Evolutionary conservation across 1,140 invertebrate species (phyloP).

Genomic region (Diorhabda sublineata): DNA sequence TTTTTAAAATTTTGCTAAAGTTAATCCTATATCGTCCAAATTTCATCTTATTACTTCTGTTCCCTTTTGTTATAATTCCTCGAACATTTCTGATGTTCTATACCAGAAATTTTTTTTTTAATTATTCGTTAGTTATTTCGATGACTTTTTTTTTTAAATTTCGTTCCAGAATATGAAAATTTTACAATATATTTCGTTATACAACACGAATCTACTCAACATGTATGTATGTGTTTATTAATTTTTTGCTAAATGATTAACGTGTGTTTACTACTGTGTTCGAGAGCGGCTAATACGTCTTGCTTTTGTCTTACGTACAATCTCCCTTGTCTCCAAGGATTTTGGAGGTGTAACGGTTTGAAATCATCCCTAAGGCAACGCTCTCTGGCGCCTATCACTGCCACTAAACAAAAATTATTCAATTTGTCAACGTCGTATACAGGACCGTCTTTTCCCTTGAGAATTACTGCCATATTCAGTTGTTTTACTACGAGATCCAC

Average conservation of each 20-base stretch:
- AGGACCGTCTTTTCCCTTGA: slow-evolving; percentile 81
- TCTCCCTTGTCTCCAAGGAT: slow-evolving; percentile 90
- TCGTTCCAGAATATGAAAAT: no score
- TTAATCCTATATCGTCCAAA: no score
- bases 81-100: no score
- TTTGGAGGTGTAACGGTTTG: slow-evolving; percentile 84
- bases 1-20: no score
- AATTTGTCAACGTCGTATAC: slow-evolving; percentile 76
- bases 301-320: slow-evolving; percentile 87
- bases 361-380: slow-evolving; percentile 90
- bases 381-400: slow-evolving; percentile 88
- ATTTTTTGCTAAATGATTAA: slow-evolving; percentile 50
- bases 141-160: no score
- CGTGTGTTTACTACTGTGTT: slow-evolving; percentile 74
- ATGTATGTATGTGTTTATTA: slow-evolving; percentile 7
- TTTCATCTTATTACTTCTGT: no score
- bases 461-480: slow-evolving; percentile 84
- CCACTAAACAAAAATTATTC: slow-evolving; percentile 87
- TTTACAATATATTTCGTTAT: no score
- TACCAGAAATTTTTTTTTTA: no score
- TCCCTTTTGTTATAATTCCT: no score
- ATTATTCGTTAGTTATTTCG: no score
- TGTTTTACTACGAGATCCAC: slow-evolving; percentile 92
- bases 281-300: slow-evolving; percentile 80
- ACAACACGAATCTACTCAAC: no score